Evolutionary conservation across 2,113 vertebrate genomes (phyloP).

Genomic region (Stictonetta naevosa): DNA sequence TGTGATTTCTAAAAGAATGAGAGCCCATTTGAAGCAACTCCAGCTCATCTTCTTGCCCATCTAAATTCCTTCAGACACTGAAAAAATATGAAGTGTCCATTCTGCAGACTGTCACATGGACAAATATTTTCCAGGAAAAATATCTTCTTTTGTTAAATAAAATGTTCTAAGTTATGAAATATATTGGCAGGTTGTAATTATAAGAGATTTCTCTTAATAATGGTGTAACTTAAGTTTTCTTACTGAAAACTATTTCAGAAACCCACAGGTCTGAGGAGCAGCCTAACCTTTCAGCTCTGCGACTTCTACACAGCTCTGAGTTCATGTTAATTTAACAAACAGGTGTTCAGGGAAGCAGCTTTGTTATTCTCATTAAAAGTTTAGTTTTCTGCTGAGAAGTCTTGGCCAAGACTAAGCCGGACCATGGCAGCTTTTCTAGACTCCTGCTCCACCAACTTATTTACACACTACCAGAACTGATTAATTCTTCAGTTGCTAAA

Average conservation of each 20-base stretch:
- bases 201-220: not conserved
- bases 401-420: not conserved
- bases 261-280: not conserved
- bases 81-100: not conserved
- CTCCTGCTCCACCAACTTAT: conserved; percentile 16
- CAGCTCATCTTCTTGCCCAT: not conserved
- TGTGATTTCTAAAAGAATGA: not conserved
- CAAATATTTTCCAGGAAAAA: not conserved
- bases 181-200: not conserved
- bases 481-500: conserved; percentile 27
- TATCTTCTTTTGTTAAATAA: not conserved
- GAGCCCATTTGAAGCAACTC: not conserved
- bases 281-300: not conserved
- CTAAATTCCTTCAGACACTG: not conserved
- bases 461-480: not conserved
- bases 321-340: not conserved
- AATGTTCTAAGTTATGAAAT: not conserved
- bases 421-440: not conserved
- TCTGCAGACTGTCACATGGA: not conserved
- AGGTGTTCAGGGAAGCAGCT: not conserved
- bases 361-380: not conserved
- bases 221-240: not conserved
- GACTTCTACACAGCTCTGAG: not conserved
- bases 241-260: not conserved
- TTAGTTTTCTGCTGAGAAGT: not conserved